phyloP scores from a whole-genome alignment of 2,888 invertebrate genomes.

The Diadegma fenestrale region DNA sequence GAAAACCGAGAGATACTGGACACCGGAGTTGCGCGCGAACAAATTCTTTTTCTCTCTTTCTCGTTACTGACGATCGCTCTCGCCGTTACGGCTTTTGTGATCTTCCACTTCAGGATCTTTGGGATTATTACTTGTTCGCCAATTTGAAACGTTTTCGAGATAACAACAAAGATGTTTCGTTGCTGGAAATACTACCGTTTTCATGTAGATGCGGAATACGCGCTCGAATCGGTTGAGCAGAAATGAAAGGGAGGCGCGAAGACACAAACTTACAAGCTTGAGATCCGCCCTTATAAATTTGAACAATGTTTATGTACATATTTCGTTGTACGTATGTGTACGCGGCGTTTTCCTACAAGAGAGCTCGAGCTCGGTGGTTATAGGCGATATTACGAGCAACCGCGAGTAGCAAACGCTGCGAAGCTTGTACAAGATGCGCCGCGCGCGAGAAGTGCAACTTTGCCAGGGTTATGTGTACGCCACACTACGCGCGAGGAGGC shows the following conservation, averaged over 20 bases:
- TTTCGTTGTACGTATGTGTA: constrained; percentile 15
- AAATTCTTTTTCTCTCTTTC: constrained; percentile 41
- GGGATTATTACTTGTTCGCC: constrained; percentile 65
- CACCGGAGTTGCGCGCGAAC: constrained; percentile 24
- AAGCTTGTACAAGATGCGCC: constrained; percentile 12
- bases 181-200: constrained; percentile 44
- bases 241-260: not conserved
- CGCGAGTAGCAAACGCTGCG: constrained; percentile 36
- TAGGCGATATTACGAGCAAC: constrained; percentile 63
- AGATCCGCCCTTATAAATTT: constrained; percentile 34
- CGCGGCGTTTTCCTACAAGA: constrained; percentile 34
- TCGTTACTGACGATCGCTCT: not conserved
- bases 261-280: not conserved
- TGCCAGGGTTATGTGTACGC: constrained; percentile 32
- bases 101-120: constrained; percentile 52
- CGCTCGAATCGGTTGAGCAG: not conserved
- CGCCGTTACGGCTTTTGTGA: constrained; percentile 44
- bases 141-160: constrained; percentile 67
- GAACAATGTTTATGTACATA: constrained; percentile 18
- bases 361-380: constrained; percentile 51
- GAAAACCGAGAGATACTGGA: constrained; percentile 2
- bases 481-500: constrained; percentile 1
- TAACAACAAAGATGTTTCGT: constrained; percentile 60
- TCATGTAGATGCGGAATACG: constrained; percentile 19
- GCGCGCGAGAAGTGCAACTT: constrained; percentile 16